Evolutionary conservation across 1,140 invertebrate genomes (phyloP).

Genomic region (Pseudachorutes palmiensis): DNA sequence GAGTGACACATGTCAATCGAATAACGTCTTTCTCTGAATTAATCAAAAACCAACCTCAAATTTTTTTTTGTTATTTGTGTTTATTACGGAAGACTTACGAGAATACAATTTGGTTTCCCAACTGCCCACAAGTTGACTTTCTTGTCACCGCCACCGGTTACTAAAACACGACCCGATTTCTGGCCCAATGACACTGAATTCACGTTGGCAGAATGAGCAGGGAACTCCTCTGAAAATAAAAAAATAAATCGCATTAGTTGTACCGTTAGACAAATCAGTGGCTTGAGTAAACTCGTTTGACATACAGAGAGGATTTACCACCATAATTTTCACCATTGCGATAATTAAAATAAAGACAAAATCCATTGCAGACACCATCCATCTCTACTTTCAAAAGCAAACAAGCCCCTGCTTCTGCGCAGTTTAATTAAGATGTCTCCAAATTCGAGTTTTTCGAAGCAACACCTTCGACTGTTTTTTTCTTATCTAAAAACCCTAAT

Average conservation of each 20-base stretch:
- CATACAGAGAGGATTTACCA: no score
- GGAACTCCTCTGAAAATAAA: conserved; percentile 70
- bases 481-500: background rate
- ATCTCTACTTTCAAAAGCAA: background rate
- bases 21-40: no score
- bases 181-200: conserved; percentile 82
- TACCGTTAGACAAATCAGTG: background rate
- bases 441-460: background rate
- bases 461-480: background rate
- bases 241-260: conserved; percentile 22
- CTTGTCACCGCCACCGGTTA: conserved; percentile 92
- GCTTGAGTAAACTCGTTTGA: background rate
- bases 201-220: conserved; percentile 77
- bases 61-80: no score
- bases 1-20: no score
- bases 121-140: conserved; percentile 97
- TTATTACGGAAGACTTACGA: no score
- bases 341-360: background rate
- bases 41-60: no score
- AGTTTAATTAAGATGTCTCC: no score
- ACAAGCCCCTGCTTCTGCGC: background rate
- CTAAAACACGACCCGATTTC: conserved; percentile 84
- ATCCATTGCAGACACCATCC: background rate
- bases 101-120: conserved; percentile 88
- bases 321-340: background rate